Base-by-base conservation (phyloP, 2,113 vertebrate species). In the Aramus guarauna region DNA sequence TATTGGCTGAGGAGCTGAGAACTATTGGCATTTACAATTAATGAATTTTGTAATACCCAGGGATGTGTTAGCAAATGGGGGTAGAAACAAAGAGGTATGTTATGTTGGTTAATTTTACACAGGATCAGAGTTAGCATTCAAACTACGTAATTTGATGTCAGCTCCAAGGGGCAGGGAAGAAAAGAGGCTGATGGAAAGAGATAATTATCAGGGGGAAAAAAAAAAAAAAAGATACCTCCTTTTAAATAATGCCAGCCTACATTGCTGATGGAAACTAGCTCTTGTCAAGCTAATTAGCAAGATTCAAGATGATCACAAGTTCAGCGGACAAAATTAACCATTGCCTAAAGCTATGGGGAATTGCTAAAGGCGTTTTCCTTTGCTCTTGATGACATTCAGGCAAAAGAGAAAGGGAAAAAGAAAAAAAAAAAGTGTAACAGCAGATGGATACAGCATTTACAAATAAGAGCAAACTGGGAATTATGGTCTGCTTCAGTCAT, bases 91-190 rank as follows among this genome's bases (percentile, higher is more conserved):
- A 69, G 23, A 63, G 9, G 3, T 34, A 8, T 1, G 5, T 8
- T n/a, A 62, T 0, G 1, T 2, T 18, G 34, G 18, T 27, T 27
- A 50, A 62, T 53, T 60, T 63, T 79, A 68, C 1, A 2, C 4
- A 71, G 26, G 21, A n/a, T 76, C 45, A 69, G 36, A 79, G 37
- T n/a, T 64, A n/a, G 6, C 18, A 29, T 53, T 82, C n/a, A 39
- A 52, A 37, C 17, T 17, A 64, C 0, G 0, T 13, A 29, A 45
- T 17, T 1, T 21, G 18, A 63, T 15, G 11, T 32, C 59, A 63
- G 55, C 29, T 56, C 21, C 0, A 3, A 56, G 15, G 15, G 11
- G 15, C 27, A 32, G 9, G 22, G 23, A 75, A 37, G 36, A 37
- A 64, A 68, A 52, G n/a, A 74, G 12, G 43, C 80, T 66, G 39